Conservation (phyloP, 2,797 vertebrate species). For the Harpagifer antarcticus region DNA sequence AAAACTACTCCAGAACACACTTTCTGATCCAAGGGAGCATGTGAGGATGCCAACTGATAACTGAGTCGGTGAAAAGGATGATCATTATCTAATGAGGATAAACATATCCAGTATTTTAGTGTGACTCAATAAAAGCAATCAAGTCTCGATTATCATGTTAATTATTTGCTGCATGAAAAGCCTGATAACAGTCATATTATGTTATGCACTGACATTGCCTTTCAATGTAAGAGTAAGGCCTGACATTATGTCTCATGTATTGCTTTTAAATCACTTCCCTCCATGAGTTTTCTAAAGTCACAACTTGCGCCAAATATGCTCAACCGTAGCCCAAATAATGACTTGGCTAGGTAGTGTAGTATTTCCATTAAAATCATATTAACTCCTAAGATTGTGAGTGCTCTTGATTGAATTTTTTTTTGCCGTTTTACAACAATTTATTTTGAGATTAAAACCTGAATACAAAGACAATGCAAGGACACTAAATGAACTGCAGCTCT, state of each 20-base stretch:
- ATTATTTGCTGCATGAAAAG: not conserved
- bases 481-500: no score
- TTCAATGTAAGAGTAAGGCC: not conserved
- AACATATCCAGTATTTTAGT: slow-evolving; percentile 5
- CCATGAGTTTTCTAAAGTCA: not conserved
- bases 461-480: no score
- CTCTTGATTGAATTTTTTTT: not conserved
- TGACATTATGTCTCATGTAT: not conserved
- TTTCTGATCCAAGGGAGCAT: slow-evolving; percentile 14
- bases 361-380: no score
- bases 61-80: slow-evolving; percentile 1
- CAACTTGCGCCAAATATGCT: not conserved
- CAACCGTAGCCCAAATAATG: not conserved
- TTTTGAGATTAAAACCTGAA: no score
- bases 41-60: slow-evolving; percentile 26
- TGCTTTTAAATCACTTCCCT: not conserved
- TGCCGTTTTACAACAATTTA: no score
- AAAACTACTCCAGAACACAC: slow-evolving; percentile 5
- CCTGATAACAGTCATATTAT: not conserved
- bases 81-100: slow-evolving; percentile 10
- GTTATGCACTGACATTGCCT: not conserved
- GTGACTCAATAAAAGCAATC: not conserved
- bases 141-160: not conserved
- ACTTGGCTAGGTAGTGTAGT: no score
- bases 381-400: not conserved